Conservation (phyloP, 2,113 vertebrate genomes). For the Cochlearius cochlearius region DNA sequence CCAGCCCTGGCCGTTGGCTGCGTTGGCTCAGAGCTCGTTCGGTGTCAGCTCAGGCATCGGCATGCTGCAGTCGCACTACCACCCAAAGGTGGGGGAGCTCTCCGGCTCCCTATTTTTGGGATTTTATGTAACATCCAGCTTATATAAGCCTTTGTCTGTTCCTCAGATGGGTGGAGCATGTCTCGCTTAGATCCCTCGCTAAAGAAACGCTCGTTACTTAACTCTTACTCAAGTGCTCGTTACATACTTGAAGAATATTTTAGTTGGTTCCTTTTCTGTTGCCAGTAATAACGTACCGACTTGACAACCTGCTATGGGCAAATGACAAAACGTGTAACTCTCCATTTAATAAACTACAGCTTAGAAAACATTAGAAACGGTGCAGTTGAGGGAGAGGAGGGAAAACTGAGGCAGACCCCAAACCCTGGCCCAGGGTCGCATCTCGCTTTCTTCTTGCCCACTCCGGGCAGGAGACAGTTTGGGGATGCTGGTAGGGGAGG, state of each 20-base stretch:
- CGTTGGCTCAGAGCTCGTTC: accelerated
- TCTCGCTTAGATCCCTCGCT: background rate
- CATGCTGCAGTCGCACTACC: background rate
- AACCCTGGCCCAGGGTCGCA: accelerated
- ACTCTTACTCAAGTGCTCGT: conserved; percentile 1
- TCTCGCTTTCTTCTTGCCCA: background rate
- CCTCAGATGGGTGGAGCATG: background rate
- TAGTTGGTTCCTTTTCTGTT: background rate
- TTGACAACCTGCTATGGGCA: background rate
- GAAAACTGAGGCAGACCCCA: background rate
- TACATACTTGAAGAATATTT: background rate
- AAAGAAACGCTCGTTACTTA: background rate
- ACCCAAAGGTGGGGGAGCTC: conserved; percentile 29
- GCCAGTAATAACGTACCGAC: background rate
- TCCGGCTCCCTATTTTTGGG: background rate
- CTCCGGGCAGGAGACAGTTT: background rate
- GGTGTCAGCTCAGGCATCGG: background rate
- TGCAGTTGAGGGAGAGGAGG: background rate
- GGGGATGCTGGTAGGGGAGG: background rate
- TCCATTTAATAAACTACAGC: background rate
- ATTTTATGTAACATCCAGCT: conserved; percentile 50
- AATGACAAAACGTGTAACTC: background rate
- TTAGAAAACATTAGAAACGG: background rate
- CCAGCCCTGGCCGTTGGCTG: background rate
- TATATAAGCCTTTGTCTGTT: conserved; percentile 61